phyloP scores from a whole-genome alignment of 1,140 invertebrate species.

The Caerostris extrusa region DNA sequence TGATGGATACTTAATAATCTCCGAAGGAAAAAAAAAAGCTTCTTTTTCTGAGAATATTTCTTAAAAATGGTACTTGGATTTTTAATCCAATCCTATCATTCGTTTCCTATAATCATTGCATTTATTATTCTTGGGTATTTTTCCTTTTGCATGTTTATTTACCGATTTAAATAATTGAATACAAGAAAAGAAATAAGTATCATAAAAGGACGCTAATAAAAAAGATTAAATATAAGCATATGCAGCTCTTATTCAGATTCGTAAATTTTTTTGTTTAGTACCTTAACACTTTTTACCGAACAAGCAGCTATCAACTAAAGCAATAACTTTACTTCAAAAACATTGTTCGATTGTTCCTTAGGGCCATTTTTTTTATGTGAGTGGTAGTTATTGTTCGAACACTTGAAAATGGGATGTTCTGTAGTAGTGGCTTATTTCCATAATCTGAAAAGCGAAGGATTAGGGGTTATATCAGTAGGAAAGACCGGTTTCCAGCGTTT shows the following conservation, averaged over 20 bases:
- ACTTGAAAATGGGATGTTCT: conserved; percentile 31
- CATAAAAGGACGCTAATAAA: neutral
- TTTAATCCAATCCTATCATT: too few relatives aligned
- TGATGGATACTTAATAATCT: too few relatives aligned
- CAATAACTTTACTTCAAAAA: neutral
- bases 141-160: too few relatives aligned
- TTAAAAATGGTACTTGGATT: too few relatives aligned
- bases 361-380: neutral
- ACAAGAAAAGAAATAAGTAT: neutral
- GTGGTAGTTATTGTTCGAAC: conserved; percentile 3
- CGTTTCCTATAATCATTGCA: too few relatives aligned
- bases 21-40: too few relatives aligned
- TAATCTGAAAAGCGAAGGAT: conserved; percentile 40
- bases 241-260: neutral
- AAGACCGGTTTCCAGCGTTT: conserved; percentile 41
- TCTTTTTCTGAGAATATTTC: too few relatives aligned
- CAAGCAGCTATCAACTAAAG: neutral
- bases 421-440: conserved; percentile 32
- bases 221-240: neutral
- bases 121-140: too few relatives aligned
- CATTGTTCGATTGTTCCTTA: neutral
- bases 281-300: neutral
- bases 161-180: too few relatives aligned
- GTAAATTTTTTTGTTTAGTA: neutral
- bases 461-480: neutral